A percentile compares a stretch with the other conserved stretches of the same genome.
Evolutionary conservation across 2,797 vertebrate species (phyloP).

Genomic region (Silurus aristotelis): DNA sequence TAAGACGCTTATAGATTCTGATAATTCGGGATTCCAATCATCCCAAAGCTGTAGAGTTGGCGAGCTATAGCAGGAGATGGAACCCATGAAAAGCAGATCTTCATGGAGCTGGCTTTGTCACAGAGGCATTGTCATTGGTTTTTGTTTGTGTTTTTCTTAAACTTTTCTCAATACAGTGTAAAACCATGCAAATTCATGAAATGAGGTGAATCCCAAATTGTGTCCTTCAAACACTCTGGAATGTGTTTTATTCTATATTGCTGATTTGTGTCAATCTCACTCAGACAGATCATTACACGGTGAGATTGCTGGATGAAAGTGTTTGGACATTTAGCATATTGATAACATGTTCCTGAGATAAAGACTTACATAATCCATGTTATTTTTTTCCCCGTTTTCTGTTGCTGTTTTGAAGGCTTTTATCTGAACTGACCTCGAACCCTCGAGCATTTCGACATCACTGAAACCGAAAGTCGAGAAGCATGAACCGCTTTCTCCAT

Average conservation of each 20-base stretch:
- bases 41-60: too few species aligned
- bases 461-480: slow-evolving; percentile 29
- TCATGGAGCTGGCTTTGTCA: too few species aligned
- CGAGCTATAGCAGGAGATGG: too few species aligned
- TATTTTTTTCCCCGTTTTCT: not conserved
- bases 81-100: too few species aligned
- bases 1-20: too few species aligned
- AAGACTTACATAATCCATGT: slow-evolving; percentile 1
- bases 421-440: slow-evolving; percentile 3
- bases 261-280: not conserved
- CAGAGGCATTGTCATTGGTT: too few species aligned
- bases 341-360: slow-evolving; percentile 21
- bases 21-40: too few species aligned
- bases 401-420: not conserved
- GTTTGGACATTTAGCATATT: not conserved
- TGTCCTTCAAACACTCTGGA: not conserved
- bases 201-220: not conserved
- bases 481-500: slow-evolving; percentile 27
- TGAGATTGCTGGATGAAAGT: not conserved
- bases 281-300: not conserved
- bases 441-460: slow-evolving; percentile 13
- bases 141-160: too few species aligned
- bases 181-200: not conserved
- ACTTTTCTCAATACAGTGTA: too few species aligned
- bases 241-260: not conserved